Percentiles rank a stretch among this genome's conserved stretches.
Conservation (phyloP, 2,113 vertebrate genomes). For the Nestor notabilis region DNA sequence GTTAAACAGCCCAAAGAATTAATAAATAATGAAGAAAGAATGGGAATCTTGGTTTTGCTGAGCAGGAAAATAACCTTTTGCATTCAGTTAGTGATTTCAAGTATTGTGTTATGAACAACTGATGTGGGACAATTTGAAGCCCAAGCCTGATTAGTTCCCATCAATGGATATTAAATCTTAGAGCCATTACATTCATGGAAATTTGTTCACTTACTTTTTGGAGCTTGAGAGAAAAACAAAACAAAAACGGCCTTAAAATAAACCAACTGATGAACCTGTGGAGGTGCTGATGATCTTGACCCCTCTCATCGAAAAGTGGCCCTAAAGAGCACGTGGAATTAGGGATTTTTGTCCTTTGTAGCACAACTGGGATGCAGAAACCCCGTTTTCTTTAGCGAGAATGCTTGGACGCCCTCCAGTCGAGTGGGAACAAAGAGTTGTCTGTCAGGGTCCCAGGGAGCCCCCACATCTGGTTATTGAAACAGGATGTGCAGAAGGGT, state of each 20-base stretch:
- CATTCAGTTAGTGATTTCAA: not conserved
- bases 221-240: not conserved
- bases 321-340: not conserved
- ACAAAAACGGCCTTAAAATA: not conserved
- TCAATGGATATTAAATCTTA: not conserved
- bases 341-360: not conserved
- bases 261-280: not conserved
- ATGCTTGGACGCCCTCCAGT: conserved; percentile 24
- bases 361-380: not conserved
- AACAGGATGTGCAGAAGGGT: conserved; percentile 43
- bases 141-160: not conserved
- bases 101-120: not conserved
- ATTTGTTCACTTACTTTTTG: not conserved
- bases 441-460: conserved; percentile 19
- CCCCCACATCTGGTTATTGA: conserved; percentile 48
- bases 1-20: not conserved
- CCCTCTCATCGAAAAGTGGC: not conserved
- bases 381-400: not conserved
- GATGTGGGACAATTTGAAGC: not conserved
- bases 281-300: not conserved
- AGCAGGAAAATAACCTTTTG: not conserved
- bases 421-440: conserved; percentile 30
- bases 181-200: not conserved
- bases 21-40: not conserved
- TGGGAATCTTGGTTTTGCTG: not conserved